Evolutionary conservation across 2,113 vertebrate genomes (phyloP).

Genomic region (Rhea americana): DNA sequence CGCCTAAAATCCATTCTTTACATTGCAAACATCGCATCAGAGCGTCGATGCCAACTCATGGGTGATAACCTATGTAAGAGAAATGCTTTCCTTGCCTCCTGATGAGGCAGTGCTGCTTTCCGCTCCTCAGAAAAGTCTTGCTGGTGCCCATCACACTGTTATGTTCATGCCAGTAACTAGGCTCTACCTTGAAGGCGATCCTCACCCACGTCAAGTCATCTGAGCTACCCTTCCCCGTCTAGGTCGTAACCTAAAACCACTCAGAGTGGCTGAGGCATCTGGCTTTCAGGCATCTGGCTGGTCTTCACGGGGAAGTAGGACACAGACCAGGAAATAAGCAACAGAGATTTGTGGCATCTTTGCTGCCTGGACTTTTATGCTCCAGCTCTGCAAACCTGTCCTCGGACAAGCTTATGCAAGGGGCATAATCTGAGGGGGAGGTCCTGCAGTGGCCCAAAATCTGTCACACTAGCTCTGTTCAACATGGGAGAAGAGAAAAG

Average conservation of each 20-base stretch:
- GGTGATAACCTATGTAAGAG: not conserved
- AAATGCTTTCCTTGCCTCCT: not conserved
- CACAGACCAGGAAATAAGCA: not conserved
- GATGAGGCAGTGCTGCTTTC: not conserved
- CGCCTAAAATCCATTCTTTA: not conserved
- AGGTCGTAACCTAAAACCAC: not conserved
- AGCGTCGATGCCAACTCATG: not conserved
- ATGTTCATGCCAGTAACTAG: not conserved
- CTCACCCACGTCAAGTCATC: not conserved
- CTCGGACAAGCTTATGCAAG: not conserved
- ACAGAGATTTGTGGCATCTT: not conserved
- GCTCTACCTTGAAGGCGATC: not conserved
- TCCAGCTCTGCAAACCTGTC: rapidly evolving
- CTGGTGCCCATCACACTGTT: not conserved
- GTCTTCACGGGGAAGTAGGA: not conserved
- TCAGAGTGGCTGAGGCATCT: too few relatives aligned
- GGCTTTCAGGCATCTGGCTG: not conserved
- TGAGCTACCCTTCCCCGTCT: not conserved
- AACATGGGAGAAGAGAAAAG: not conserved
- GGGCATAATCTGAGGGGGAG: not conserved
- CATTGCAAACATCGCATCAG: not conserved
- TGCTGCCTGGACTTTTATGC: not conserved
- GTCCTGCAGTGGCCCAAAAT: not conserved
- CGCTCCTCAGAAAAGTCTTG: not conserved
- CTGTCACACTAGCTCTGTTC: not conserved